Evolutionary conservation across 2,888 invertebrate genomes (phyloP), one percentile per base, ranked within the genome.

Genomic region (Gastracanthus pulcherrimus): DNA sequence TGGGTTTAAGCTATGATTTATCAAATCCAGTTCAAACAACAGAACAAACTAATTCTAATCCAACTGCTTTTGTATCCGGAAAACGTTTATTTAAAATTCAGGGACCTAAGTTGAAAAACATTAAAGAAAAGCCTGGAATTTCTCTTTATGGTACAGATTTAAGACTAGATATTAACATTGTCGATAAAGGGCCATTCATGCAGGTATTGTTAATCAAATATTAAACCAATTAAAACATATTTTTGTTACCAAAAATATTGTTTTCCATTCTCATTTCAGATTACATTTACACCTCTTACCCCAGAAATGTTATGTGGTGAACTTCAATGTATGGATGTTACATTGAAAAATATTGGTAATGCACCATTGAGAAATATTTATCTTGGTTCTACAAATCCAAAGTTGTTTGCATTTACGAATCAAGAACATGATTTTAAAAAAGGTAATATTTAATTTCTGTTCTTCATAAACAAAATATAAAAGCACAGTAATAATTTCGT

Each of bases 181-280:
- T 96, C 64, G 95, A 96, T 16, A 94, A 95, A 84, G 95, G 97
- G 83, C 97, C 98, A 0, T 95, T 96, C 87, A 92, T 98, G 87
- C 95, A 97, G 94, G 96, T 96, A 92, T 89, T 3, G n/a, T n/a
- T n/a, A n/a, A n/a, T n/a, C n/a, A 45, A 36, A 36, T 48, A 48
- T 16, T 82, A 81, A 45, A 69, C 11, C 41, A 45, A 55, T 69
- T 51, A 69, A 78, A 67, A 38, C 6, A 72, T 51, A 76, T 70
- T 64, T 64, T 19, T 60, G 51, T 9, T 70, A 60, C 9, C 0
- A 6, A 58, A 0, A 23, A 13, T 55, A 11, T 58, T 58, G 2
- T 13, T n/a, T 38, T 64, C 34, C 23, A 11, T 69, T 76, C 76
- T 51, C 48, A 72, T 67, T 78, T 19, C 88, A 96, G 96, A 95